A percentile compares a stretch with the other conserved stretches of the same genome.
Conservation (phyloP, 1,140 invertebrate species). For the Anthonomus grandis region DNA sequence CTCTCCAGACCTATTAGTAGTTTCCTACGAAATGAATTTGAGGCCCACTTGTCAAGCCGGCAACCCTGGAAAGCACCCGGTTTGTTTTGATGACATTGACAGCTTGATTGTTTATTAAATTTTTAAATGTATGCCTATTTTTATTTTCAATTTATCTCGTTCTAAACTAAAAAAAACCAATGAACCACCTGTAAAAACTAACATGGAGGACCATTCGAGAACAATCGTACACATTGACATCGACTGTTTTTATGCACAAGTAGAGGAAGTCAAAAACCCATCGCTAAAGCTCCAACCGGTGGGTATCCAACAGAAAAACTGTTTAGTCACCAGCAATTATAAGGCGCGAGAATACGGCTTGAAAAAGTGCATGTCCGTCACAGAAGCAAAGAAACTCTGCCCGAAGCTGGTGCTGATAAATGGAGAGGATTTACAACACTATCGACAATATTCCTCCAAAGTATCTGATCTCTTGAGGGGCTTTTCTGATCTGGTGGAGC, state of each 20-base stretch:
- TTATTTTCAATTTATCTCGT: no score
- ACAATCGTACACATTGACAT: conserved; percentile 74
- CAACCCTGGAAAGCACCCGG: no score
- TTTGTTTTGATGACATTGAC: no score
- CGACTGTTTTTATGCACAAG: conserved; percentile 81
- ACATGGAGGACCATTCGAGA: conserved; percentile 52
- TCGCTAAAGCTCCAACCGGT: conserved; percentile 61
- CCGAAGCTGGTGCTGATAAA: conserved; percentile 65
- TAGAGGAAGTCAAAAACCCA: conserved; percentile 71
- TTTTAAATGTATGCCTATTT: no score
- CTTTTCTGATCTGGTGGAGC: conserved; percentile 68
- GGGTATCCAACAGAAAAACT: conserved; percentile 75
- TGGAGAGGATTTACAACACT: conserved; percentile 73
- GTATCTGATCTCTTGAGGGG: conserved; percentile 64
- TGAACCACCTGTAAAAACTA: no score
- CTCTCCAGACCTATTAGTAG: no score
- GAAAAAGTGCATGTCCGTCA: conserved; percentile 68
- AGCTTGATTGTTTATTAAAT: no score
- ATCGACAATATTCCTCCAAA: conserved; percentile 67
- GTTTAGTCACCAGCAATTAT: conserved; percentile 79
- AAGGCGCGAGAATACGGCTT: conserved; percentile 67
- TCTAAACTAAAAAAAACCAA: background rate
- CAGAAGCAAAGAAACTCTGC: conserved; percentile 65
- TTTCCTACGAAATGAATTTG: no score
- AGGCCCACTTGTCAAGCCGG: no score